Base-by-base conservation (phyloP, 2,888 invertebrate genomes). In the Notodonta dromedarius region DNA sequence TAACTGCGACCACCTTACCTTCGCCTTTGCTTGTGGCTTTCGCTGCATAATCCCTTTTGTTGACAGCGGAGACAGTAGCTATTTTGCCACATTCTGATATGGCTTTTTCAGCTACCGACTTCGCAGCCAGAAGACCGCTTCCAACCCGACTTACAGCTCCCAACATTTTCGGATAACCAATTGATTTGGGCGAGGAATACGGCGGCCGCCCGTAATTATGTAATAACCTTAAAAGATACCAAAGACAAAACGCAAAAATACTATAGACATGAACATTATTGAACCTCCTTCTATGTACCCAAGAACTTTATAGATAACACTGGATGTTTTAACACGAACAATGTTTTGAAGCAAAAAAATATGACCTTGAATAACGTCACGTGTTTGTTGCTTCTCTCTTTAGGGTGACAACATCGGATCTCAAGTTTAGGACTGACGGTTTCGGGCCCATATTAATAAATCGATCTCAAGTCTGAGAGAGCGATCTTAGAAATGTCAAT, bases 1-100 rank as follows among this genome's bases (percentile, higher is more conserved):
- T 99, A 61, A 99, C 98, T 60, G 99, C 98, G 48, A 98, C 98
- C 70, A 99, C 95, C 86, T 94, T 95, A 77, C 97, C 97, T 79
- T 94, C 86, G 3, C 67, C 87, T 66, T 80, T 81, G 58, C 77
- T 84, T 65, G 83, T 72, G 40, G 83, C 80, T 78, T 87, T 86
- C 39, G 87, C 87, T 53, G 94, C 94, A 84, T 90, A 91, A 80
- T 92, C 87, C 62, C 89, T 80, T 71, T 87, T 90, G 76, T 85
- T 88, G 80, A 82, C 87, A 70, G 86, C 84, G 55, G 90, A 83
- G 51, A 87, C 94, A 76, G 90, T 79, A 58, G 84, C 91, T 62
- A 94, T 89, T 91, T 95, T 95, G 51, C 94, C 86, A 77, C 94
- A 93, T 90, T 95, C 95, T 80, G 89, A 82, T 63, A 94, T 85